Percentiles rank a stretch among this genome's conserved stretches.
These are phyloP conservation scores for Limnephilus marmoratus DNA, from an alignment of 2,888 invertebrate species.

Conservation along the genomic window DNA sequence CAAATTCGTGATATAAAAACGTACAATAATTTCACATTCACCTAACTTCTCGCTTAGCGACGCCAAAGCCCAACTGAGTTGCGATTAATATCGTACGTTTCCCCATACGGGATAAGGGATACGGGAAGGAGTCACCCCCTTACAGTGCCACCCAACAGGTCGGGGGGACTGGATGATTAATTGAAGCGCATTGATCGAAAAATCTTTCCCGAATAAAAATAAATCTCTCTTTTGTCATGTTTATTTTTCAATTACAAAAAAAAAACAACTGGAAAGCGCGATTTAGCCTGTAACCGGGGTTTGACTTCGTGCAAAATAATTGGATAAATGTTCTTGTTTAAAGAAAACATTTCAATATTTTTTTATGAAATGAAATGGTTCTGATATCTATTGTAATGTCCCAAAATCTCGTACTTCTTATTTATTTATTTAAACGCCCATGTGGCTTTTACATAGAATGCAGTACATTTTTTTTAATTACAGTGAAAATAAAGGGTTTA, in stretches of 20 bases:
- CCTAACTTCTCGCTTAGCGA: constrained; percentile 29
- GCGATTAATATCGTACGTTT: constrained; percentile 40
- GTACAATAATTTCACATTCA: constrained; percentile 2
- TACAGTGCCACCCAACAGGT: neutral
- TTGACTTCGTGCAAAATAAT: neutral
- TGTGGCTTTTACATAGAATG: too few relatives aligned
- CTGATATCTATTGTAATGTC: neutral
- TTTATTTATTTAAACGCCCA: too few relatives aligned
- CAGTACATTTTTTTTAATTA: too few relatives aligned
- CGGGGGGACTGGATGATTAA: constrained; percentile 62
- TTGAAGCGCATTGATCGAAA: constrained; percentile 63
- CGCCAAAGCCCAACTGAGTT: constrained; percentile 25
- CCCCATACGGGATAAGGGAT: neutral
- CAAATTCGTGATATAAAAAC: neutral
- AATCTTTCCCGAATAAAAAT: constrained; percentile 50
- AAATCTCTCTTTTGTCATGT: constrained; percentile 47
- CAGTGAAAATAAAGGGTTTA: too few relatives aligned
- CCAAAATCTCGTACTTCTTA: neutral
- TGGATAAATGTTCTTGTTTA: neutral
- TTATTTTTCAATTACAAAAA: constrained; percentile 57
- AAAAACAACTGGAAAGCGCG: neutral
- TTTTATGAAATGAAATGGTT: neutral
- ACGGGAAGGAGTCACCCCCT: neutral
- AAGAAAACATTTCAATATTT: neutral
- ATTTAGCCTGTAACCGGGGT: neutral